Evolutionary conservation across 2,113 vertebrate genomes (phyloP).

Genomic region (Loxodonta africana): DNA sequence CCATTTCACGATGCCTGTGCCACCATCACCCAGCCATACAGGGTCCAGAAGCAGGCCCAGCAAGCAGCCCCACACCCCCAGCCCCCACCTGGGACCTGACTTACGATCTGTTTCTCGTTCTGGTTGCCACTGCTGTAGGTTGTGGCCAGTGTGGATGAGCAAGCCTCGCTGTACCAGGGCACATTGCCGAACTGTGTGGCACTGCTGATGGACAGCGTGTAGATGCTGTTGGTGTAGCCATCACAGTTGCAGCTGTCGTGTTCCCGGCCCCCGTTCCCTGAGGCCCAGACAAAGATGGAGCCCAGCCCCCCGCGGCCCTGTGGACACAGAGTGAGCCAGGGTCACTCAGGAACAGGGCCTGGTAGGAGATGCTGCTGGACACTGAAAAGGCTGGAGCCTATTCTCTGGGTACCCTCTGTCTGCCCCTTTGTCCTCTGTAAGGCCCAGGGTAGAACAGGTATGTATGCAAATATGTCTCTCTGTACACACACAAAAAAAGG

Average conservation of each 20-base stretch:
- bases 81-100: constrained; percentile 72
- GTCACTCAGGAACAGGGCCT: not conserved
- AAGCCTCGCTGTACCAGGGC: constrained; percentile 99
- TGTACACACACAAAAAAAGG: not conserved
- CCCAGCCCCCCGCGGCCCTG: constrained; percentile 96
- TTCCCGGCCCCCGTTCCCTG: constrained; percentile 96
- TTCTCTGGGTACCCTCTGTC: not conserved
- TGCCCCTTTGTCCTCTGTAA: not conserved
- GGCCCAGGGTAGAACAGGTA: not conserved
- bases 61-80: not conserved
- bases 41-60: rapidly evolving
- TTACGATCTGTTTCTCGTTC: constrained; percentile 98
- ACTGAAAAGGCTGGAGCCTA: not conserved
- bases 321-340: constrained; percentile 29
- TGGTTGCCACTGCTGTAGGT: constrained; percentile 99
- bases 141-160: constrained; percentile 98
- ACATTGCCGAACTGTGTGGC: constrained; percentile 96
- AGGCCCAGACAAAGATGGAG: constrained; percentile 99
- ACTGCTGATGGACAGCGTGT: constrained; percentile 99
- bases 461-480: rapidly evolving
- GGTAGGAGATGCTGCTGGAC: not conserved
- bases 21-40: rapidly evolving
- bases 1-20: rapidly evolving
- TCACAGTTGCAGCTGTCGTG: constrained; percentile 99
- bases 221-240: constrained; percentile 99